Conservation (phyloP, 1,140 invertebrate genomes). For the Scaptodrosophila lebanonensis region DNA sequence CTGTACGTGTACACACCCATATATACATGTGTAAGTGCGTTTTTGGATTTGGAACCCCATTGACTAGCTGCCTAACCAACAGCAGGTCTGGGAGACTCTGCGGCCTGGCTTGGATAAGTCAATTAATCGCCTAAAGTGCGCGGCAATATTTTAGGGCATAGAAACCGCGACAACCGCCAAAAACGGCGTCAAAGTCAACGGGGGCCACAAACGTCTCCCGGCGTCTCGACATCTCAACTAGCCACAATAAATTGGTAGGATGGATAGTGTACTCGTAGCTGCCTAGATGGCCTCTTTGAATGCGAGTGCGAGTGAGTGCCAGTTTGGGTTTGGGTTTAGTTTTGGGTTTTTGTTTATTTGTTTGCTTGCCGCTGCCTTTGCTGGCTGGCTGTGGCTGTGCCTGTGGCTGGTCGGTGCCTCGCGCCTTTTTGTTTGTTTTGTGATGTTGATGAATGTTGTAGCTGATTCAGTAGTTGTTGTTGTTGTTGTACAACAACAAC, state of each 20-base stretch:
- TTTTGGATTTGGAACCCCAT: slow-evolving; percentile 65
- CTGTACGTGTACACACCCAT: no score
- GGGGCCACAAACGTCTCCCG: slow-evolving; percentile 17
- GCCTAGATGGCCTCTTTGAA: slow-evolving; percentile 1
- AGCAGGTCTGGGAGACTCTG: slow-evolving; percentile 6
- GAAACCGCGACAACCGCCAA: slow-evolving; percentile 73
- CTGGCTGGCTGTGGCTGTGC: slow-evolving; percentile 33
- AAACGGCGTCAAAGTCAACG: slow-evolving; percentile 54
- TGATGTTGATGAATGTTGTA: slow-evolving; percentile 73
- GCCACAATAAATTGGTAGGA: slow-evolving; percentile 43
- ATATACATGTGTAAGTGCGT: no score
- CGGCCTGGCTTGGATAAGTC: slow-evolving; percentile 52
- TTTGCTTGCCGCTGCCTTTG: no score
- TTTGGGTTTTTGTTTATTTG: slow-evolving; percentile 11
- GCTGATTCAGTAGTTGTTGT: slow-evolving; percentile 30
- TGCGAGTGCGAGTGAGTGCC: slow-evolving; percentile 4
- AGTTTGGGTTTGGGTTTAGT: background rate
- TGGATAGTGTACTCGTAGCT: slow-evolving; percentile 9
- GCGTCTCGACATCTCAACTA: slow-evolving; percentile 58
- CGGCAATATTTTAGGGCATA: slow-evolving; percentile 54
- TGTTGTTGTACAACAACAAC: slow-evolving; percentile 8
- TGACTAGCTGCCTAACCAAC: slow-evolving; percentile 1
- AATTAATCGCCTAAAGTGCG: slow-evolving; percentile 72
- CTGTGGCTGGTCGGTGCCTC: no score
- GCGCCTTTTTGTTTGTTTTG: slow-evolving; percentile 68